Percentiles rank a stretch among this genome's conserved stretches.
phyloP scores from a whole-genome alignment of 1,140 invertebrate species.

The Rhynchophorus ferrugineus region DNA sequence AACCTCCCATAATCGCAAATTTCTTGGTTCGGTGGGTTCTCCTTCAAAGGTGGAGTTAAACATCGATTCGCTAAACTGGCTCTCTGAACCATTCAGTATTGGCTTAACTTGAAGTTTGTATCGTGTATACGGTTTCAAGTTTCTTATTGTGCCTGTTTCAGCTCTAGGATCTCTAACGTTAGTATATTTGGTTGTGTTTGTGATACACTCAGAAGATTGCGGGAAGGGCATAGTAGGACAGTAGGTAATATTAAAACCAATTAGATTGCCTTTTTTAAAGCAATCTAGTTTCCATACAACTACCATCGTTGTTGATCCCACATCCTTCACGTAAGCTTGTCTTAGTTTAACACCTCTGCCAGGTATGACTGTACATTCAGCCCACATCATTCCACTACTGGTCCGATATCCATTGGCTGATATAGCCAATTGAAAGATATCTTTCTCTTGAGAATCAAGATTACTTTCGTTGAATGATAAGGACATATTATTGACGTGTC shows the following conservation, averaged over 20 bases:
- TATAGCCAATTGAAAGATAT: conserved; percentile 62
- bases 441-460: conserved; percentile 31
- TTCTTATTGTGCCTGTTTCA: conserved; percentile 59
- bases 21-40: conserved; percentile 46
- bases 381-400: conserved; percentile 72
- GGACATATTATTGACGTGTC: conserved; percentile 47
- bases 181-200: background rate
- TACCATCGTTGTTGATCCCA: conserved; percentile 53
- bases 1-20: conserved; percentile 52
- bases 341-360: conserved; percentile 59
- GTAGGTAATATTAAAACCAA: conserved; percentile 12
- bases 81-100: background rate
- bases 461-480: background rate
- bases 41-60: conserved; percentile 69
- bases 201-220: conserved; percentile 36
- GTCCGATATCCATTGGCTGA: conserved; percentile 54
- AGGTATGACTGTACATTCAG: conserved; percentile 64
- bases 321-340: conserved; percentile 38
- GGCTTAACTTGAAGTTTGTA: conserved; percentile 13
- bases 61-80: conserved; percentile 37
- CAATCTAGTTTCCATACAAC: conserved; percentile 66
- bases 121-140: conserved; percentile 14
- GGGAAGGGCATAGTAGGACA: background rate
- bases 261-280: conserved; percentile 34
- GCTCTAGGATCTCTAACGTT: conserved; percentile 25